A percentile compares a stretch with the other conserved stretches of the same genome.
These are phyloP conservation scores for Caranx melampygus DNA, from an alignment of 2,113 vertebrate genomes.

Conservation along the genomic window DNA sequence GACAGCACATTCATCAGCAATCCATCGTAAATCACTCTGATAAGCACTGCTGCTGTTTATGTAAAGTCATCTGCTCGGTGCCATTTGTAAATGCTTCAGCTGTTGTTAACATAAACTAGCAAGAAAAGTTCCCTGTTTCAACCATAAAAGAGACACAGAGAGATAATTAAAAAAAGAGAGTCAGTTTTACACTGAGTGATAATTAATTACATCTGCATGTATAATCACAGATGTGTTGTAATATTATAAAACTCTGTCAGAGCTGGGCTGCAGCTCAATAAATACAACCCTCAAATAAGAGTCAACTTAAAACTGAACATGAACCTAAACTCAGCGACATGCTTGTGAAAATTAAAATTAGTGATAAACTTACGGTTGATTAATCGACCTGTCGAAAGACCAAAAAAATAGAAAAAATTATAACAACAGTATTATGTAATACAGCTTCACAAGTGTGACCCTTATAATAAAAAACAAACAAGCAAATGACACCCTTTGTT, in stretches of 20 bases:
- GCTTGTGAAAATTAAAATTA: not conserved
- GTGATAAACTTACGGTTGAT: not conserved
- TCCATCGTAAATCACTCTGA: constrained; percentile 42
- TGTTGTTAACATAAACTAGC: constrained; percentile 3
- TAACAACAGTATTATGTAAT: not conserved
- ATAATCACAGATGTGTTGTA: not conserved
- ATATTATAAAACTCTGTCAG: not conserved
- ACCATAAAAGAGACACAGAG: not conserved
- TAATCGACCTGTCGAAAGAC: not conserved
- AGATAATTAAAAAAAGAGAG: not conserved
- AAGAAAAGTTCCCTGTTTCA: constrained; percentile 21
- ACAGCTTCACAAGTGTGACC: no score
- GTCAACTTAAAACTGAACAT: not conserved
- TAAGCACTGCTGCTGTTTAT: constrained; percentile 13
- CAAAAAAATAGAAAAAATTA: no score
- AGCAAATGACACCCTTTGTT: not conserved
- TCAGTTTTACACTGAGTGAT: not conserved
- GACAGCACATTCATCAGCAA: constrained; percentile 40
- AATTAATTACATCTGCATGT: not conserved
- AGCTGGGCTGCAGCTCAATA: not conserved
- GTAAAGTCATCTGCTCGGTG: constrained; percentile 13
- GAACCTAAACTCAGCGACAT: not conserved
- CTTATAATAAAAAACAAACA: no score
- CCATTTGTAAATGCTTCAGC: constrained; percentile 5
- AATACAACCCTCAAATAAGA: not conserved